Conservation (phyloP, 2,888 invertebrate species). For the Neoaliturus tenellus region DNA sequence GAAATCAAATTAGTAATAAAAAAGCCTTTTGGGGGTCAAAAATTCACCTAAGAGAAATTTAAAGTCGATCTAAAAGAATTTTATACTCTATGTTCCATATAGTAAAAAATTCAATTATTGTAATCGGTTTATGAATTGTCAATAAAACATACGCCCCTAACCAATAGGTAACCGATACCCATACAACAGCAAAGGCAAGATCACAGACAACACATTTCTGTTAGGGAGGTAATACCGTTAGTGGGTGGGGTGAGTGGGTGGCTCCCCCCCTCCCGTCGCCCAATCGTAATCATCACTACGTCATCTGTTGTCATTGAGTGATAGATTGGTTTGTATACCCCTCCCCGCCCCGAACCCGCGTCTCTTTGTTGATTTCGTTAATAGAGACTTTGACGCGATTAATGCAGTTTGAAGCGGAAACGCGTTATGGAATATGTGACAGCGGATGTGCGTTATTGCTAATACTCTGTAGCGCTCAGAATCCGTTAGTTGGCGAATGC, state of each 20-base stretch:
- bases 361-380: constrained; percentile 37
- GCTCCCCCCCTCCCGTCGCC: not conserved
- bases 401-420: constrained; percentile 30
- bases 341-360: constrained; percentile 14
- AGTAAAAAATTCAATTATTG: no score
- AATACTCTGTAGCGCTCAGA: not conserved
- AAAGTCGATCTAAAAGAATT: no score
- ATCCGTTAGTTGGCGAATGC: constrained; percentile 38
- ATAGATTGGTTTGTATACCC: constrained; percentile 44
- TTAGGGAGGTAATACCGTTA: constrained; percentile 32
- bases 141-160: not conserved
- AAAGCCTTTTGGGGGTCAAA: no score
- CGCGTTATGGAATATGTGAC: not conserved
- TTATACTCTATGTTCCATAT: no score
- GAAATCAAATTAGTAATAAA: no score
- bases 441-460: constrained; percentile 25
- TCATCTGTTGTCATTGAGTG: constrained; percentile 52
- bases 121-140: no score
- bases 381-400: constrained; percentile 40
- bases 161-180: not conserved
- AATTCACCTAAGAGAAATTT: no score
- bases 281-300: constrained; percentile 50
- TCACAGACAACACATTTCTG: constrained; percentile 7
- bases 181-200: not conserved
- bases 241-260: not conserved